Evolutionary conservation across 1,140 invertebrate genomes (phyloP).

Genomic region (Megathymus violae): DNA sequence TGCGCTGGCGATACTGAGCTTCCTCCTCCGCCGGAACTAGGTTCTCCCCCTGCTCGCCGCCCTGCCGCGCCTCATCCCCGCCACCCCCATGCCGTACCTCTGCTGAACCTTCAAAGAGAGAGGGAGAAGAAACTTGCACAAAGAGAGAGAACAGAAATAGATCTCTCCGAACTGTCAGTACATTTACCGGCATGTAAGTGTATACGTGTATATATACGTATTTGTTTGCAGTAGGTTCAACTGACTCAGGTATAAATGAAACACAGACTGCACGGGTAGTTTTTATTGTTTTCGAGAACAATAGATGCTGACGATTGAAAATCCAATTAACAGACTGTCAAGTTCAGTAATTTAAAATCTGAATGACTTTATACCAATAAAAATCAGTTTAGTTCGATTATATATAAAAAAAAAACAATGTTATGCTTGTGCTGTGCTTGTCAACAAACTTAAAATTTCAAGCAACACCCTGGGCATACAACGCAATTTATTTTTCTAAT

Average conservation of each 20-base stretch:
- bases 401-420: too few species aligned
- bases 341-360: background rate
- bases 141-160: slow-evolving; percentile 67
- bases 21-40: slow-evolving; percentile 69
- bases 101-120: slow-evolving; percentile 38
- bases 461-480: background rate
- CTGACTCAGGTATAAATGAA: background rate
- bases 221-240: too few species aligned
- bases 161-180: slow-evolving; percentile 59
- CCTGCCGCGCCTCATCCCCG: slow-evolving; percentile 64
- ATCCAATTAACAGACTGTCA: background rate
- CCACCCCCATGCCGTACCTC: slow-evolving; percentile 56
- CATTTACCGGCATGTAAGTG: slow-evolving; percentile 70
- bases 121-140: background rate
- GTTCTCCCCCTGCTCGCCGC: slow-evolving; percentile 69
- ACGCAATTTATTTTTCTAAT: background rate
- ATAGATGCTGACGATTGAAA: background rate
- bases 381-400: background rate
- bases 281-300: background rate
- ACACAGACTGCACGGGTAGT: background rate
- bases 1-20: slow-evolving; percentile 71
- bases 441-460: background rate
- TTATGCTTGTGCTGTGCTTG: background rate
- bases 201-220: background rate
- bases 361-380: background rate